phyloP scores from a whole-genome alignment of 2,113 vertebrate species.

The Scatophagus argus region DNA sequence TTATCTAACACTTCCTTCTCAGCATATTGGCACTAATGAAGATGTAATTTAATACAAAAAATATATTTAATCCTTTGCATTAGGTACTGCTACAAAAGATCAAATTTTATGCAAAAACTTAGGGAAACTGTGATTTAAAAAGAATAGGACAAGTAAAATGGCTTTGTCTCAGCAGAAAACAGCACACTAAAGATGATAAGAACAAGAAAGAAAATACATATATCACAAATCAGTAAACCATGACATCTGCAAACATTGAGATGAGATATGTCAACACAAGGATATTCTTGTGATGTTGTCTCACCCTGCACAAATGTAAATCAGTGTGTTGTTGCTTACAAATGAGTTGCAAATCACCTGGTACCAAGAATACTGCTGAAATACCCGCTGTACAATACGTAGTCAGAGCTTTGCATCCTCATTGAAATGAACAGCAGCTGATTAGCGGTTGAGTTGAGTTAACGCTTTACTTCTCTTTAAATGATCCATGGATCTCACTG shows the following conservation, averaged over 20 bases:
- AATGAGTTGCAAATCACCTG: not conserved
- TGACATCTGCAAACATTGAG: not conserved
- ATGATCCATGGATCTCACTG: not conserved
- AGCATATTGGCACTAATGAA: constrained; percentile 13
- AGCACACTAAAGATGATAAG: not conserved
- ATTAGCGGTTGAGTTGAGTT: no score
- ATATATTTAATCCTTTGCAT: not conserved
- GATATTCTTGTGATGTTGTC: not conserved
- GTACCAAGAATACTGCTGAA: not conserved
- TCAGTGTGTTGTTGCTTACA: not conserved
- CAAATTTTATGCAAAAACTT: not conserved
- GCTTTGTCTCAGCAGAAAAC: not conserved
- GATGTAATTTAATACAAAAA: not conserved
- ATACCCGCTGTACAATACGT: not conserved
- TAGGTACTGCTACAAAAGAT: not conserved
- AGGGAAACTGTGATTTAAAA: not conserved
- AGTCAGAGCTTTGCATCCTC: not conserved
- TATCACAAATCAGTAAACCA: not conserved
- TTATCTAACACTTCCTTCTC: not conserved
- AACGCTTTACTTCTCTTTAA: not conserved
- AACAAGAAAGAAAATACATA: not conserved
- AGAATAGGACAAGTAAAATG: not conserved
- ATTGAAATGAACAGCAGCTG: not conserved
- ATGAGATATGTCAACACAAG: not conserved
- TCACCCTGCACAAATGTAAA: not conserved